A percentile compares a stretch with the other conserved stretches of the same genome.
These are phyloP conservation scores for Aurelia sp. DNA, from an alignment of 30 jellyfish, hydroid and myxozoan genomes.

Conservation along the genomic window DNA sequence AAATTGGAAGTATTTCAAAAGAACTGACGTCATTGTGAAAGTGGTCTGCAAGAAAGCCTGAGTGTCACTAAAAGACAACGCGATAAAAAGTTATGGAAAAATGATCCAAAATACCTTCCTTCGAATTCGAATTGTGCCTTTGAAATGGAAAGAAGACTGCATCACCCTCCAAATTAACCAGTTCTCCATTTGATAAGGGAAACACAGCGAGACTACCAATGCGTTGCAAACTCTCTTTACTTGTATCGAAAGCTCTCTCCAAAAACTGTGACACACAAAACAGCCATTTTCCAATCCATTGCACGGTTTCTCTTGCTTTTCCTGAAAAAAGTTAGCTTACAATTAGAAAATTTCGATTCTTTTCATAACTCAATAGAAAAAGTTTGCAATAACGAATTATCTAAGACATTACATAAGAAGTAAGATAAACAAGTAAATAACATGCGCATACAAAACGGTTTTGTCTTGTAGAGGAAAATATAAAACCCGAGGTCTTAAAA, in stretches of 20 bases:
- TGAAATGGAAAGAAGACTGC: conserved; percentile 75
- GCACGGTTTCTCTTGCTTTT: conserved; percentile 23
- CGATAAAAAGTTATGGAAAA: neutral
- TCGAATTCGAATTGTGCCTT: neutral
- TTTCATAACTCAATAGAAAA: too few relatives aligned
- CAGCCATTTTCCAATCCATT: conserved; percentile 93
- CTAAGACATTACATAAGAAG: too few relatives aligned
- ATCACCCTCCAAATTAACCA: conserved; percentile 42
- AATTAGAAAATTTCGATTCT: too few relatives aligned
- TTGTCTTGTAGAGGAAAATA: too few relatives aligned
- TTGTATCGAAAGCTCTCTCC: conserved; percentile 62
- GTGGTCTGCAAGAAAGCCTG: too few relatives aligned
- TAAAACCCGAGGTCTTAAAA: too few relatives aligned
- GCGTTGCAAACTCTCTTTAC: conserved; percentile 59
- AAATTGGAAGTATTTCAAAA: too few relatives aligned
- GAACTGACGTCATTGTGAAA: too few relatives aligned
- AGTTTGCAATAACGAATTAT: too few relatives aligned
- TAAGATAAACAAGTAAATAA: too few relatives aligned
- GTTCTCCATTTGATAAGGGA: conserved; percentile 64
- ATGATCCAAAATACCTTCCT: neutral
- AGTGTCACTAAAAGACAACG: neutral
- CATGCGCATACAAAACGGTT: too few relatives aligned
- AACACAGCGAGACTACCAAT: conserved; percentile 41
- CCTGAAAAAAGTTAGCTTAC: conserved; percentile 8
- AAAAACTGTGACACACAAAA: conserved; percentile 51